phyloP scores from a whole-genome alignment of 2,797 vertebrate genomes.

The Tenualosa thibaudeaui region DNA sequence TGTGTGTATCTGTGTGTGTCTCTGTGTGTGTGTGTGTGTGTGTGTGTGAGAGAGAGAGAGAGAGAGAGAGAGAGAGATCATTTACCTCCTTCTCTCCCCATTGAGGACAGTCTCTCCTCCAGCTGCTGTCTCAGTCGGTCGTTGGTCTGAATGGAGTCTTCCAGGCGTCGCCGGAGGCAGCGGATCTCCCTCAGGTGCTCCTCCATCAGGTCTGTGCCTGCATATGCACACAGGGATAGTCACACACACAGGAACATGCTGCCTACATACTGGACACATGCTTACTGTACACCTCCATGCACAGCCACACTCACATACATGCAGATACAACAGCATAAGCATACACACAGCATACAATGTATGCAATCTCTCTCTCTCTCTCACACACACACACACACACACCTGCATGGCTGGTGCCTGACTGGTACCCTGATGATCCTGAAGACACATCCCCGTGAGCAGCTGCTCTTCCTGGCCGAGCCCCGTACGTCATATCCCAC shows the following conservation, averaged over 20 bases:
- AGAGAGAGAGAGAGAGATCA: background rate
- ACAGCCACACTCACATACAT: background rate
- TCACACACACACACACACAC: background rate
- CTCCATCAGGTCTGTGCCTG: slow-evolving; percentile 83
- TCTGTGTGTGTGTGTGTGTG: slow-evolving; percentile 21
- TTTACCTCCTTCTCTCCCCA: slow-evolving; percentile 68
- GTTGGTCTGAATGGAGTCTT: slow-evolving; percentile 90
- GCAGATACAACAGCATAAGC: background rate
- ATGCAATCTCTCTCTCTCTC: background rate
- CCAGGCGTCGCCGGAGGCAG: slow-evolving; percentile 82
- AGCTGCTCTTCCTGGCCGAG: slow-evolving; percentile 58
- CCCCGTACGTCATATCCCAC: slow-evolving; percentile 65
- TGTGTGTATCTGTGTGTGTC: too few species aligned
- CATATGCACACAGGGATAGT: background rate
- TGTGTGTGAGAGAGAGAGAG: background rate
- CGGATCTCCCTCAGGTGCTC: slow-evolving; percentile 87
- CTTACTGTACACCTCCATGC: too few species aligned
- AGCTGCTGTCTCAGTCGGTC: slow-evolving; percentile 86
- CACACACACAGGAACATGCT: background rate
- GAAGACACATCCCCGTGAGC: slow-evolving; percentile 68
- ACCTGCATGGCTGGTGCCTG: slow-evolving; percentile 78
- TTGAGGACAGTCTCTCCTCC: slow-evolving; percentile 73
- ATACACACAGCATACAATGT: too few species aligned
- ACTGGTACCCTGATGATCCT: slow-evolving; percentile 73
- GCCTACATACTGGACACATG: background rate